Conservation (phyloP, 2,113 vertebrate species). For the Pomatostomus ruficeps region DNA sequence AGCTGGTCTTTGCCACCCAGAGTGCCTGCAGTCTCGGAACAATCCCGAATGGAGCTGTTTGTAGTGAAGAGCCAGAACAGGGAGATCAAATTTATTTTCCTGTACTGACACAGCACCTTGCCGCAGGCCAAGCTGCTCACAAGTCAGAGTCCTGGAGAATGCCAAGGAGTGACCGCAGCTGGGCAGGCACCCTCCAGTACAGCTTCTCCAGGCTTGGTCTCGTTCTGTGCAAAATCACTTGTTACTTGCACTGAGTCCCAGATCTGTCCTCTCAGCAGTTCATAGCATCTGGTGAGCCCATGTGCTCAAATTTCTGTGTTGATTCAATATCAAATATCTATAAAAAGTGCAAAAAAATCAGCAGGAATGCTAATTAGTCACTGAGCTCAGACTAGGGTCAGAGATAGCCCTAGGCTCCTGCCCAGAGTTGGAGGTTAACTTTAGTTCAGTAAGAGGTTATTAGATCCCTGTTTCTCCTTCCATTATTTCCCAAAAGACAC, state of each 20-base stretch:
- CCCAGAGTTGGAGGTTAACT: not conserved
- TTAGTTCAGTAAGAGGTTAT: not conserved
- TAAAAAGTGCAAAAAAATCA: not conserved
- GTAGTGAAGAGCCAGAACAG: not conserved
- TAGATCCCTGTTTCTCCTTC: not conserved
- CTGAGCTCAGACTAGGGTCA: not conserved
- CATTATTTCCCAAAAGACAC: not conserved
- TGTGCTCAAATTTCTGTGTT: not conserved
- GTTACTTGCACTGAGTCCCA: not conserved
- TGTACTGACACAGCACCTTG: not conserved
- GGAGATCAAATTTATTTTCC: not conserved
- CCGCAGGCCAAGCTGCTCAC: not conserved
- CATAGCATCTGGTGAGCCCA: not conserved
- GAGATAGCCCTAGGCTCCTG: not conserved
- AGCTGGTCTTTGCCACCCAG: not conserved
- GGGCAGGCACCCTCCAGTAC: not conserved
- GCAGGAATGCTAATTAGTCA: not conserved
- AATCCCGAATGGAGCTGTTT: rapidly evolving
- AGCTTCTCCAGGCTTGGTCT: not conserved
- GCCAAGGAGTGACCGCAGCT: rapidly evolving
- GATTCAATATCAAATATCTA: not conserved
- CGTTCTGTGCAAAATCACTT: not conserved
- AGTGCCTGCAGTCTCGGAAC: rapidly evolving
- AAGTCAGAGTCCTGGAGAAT: not conserved
- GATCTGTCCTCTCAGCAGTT: not conserved